Conservation (phyloP, 2,797 vertebrate species). For the Gymnocypris eckloni region DNA sequence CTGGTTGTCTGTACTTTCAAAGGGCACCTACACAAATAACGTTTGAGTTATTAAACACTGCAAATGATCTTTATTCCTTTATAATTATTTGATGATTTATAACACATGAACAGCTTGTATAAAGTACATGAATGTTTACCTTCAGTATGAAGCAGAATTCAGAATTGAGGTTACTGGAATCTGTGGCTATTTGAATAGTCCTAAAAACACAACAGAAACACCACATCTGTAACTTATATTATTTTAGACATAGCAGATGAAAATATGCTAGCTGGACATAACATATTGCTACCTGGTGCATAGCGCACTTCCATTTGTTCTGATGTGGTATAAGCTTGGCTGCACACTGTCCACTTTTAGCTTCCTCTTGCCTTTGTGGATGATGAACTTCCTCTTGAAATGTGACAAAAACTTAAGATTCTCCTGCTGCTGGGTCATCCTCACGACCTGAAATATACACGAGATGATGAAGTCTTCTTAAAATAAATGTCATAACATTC, state of each 20-base stretch:
- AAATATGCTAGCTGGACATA: not conserved
- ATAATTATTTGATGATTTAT: not conserved
- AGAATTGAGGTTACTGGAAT: slow-evolving; percentile 91
- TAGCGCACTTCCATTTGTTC: slow-evolving; percentile 95
- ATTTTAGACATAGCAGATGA: not conserved
- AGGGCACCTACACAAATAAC: slow-evolving; percentile 85
- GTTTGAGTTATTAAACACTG: not conserved
- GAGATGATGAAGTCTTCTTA: not conserved
- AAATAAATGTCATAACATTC: not conserved
- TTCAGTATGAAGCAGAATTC: slow-evolving; percentile 99
- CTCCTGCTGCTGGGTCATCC: slow-evolving; percentile 99
- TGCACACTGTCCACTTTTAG: slow-evolving; percentile 82
- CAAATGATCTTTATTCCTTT: not conserved
- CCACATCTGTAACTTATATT: not conserved
- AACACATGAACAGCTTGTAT: no score
- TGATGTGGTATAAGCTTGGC: slow-evolving; percentile 95
- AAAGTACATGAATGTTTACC: slow-evolving; percentile 71
- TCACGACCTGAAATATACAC: slow-evolving; percentile 86
- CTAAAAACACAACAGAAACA: slow-evolving; percentile 69
- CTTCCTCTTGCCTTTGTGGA: slow-evolving; percentile 95
- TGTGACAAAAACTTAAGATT: slow-evolving; percentile 98
- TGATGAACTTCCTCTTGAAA: slow-evolving; percentile 98
- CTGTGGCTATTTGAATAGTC: slow-evolving; percentile 94
- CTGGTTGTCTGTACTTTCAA: slow-evolving; percentile 98
- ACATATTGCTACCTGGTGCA: slow-evolving; percentile 86